Evolutionary conservation across 2,888 invertebrate species (phyloP).

Genomic region (Synanthedon tipuliformis): DNA sequence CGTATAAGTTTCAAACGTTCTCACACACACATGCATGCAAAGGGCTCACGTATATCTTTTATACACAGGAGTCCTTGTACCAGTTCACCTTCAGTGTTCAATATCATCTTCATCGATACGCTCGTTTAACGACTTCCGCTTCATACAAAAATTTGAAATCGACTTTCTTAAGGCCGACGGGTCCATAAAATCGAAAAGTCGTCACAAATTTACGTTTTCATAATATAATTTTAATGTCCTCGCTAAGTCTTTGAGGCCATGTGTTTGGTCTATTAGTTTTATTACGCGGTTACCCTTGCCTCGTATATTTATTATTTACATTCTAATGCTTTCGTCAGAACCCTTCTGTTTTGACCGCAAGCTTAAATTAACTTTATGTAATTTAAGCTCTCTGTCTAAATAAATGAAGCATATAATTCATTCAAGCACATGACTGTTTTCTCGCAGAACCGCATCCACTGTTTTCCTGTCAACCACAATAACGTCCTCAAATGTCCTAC

Average conservation of each 20-base stretch:
- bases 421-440: too few species aligned
- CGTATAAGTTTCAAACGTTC: slow-evolving; percentile 51
- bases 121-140: slow-evolving; percentile 49
- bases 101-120: slow-evolving; percentile 28
- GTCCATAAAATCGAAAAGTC: slow-evolving; percentile 59
- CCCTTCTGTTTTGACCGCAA: slow-evolving; percentile 22
- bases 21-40: slow-evolving; percentile 44
- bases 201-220: slow-evolving; percentile 42
- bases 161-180: slow-evolving; percentile 56
- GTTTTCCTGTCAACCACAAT: too few species aligned
- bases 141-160: slow-evolving; percentile 34
- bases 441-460: too few species aligned
- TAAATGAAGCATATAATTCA: too few species aligned
- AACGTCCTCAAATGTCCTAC: too few species aligned
- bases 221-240: slow-evolving; percentile 42
- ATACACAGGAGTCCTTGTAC: slow-evolving; percentile 39
- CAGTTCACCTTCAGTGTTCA: slow-evolving; percentile 50
- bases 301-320: slow-evolving; percentile 34
- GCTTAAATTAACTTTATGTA: neutral
- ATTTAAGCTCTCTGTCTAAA: too few species aligned
- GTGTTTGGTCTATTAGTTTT: slow-evolving; percentile 53
- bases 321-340: slow-evolving; percentile 34
- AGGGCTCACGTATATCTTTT: slow-evolving; percentile 57
- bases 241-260: slow-evolving; percentile 44
- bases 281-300: slow-evolving; percentile 62